Evolutionary conservation across 2,888 invertebrate genomes (phyloP).

Genomic region (Synergus japonicus): DNA sequence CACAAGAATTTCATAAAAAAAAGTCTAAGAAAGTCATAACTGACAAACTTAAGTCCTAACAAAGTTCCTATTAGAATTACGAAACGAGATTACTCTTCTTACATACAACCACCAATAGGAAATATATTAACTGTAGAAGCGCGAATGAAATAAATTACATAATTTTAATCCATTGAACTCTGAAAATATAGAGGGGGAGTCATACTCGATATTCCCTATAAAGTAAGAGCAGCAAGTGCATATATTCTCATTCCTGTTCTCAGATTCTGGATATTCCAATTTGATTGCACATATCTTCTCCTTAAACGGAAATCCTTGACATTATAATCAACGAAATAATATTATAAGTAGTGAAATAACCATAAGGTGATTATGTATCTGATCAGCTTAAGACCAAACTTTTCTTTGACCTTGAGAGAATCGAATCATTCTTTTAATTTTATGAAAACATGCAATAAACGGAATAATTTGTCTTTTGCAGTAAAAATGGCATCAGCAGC

Average conservation of each 20-base stretch:
- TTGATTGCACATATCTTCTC: background rate
- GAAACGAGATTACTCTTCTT: background rate
- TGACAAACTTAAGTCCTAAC: background rate
- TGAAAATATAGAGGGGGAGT: background rate
- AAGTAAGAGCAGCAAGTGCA: background rate
- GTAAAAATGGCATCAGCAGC: constrained; percentile 74
- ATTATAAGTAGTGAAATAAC: background rate
- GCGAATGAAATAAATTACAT: background rate
- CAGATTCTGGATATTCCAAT: background rate
- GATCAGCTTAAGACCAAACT: constrained; percentile 16
- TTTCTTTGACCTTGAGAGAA: background rate
- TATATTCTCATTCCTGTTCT: background rate
- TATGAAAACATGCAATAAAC: background rate
- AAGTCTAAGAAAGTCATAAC: background rate
- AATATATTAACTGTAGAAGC: background rate
- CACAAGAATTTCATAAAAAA: background rate
- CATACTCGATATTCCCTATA: background rate
- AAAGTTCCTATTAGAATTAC: background rate
- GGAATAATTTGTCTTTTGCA: constrained; percentile 39
- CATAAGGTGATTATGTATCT: constrained; percentile 21
- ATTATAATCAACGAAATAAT: background rate
- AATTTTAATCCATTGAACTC: background rate
- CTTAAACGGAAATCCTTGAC: background rate
- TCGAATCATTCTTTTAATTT: background rate
- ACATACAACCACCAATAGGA: background rate